Percentiles rank a stretch among this genome's conserved stretches.
These are phyloP conservation scores for Papilio aristodemus DNA, from an alignment of 1,140 invertebrate genomes.

Conservation along the genomic window DNA sequence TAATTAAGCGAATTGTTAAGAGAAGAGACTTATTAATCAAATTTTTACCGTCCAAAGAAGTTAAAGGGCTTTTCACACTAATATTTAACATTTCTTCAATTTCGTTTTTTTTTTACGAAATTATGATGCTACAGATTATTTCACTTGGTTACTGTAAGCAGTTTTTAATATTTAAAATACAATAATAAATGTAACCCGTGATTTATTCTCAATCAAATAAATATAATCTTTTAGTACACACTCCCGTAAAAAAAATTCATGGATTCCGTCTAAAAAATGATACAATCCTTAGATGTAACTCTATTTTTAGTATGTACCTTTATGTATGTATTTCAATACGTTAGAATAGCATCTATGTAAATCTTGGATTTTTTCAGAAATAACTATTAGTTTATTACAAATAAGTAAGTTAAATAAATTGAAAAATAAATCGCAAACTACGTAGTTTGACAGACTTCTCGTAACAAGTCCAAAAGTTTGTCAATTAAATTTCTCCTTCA, in stretches of 20 bases:
- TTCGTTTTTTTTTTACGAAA: neutral
- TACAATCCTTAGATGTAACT: too few relatives aligned
- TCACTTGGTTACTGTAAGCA: too few relatives aligned
- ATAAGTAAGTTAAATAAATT: neutral
- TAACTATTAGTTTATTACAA: neutral
- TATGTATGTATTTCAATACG: too few relatives aligned
- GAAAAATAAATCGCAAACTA: conserved; percentile 3
- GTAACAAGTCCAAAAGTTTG: conserved; percentile 14
- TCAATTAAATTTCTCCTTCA: conserved; percentile 9
- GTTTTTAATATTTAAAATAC: too few relatives aligned
- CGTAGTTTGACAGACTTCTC: conserved; percentile 9
- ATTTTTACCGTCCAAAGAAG: neutral
- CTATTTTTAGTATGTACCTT: too few relatives aligned
- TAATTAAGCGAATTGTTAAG: conserved; percentile 11
- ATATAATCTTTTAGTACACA: too few relatives aligned
- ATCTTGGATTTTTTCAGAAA: neutral
- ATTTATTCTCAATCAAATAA: too few relatives aligned
- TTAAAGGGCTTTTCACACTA: neutral
- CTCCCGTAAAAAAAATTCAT: too few relatives aligned
- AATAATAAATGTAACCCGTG: too few relatives aligned
- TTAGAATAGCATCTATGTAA: too few relatives aligned
- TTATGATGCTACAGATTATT: too few relatives aligned
- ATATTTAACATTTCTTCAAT: neutral
- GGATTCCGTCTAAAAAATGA: too few relatives aligned
- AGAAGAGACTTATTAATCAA: neutral